phyloP scores from a whole-genome alignment of 2,797 vertebrate species.

The Decapterus maruadsi region DNA sequence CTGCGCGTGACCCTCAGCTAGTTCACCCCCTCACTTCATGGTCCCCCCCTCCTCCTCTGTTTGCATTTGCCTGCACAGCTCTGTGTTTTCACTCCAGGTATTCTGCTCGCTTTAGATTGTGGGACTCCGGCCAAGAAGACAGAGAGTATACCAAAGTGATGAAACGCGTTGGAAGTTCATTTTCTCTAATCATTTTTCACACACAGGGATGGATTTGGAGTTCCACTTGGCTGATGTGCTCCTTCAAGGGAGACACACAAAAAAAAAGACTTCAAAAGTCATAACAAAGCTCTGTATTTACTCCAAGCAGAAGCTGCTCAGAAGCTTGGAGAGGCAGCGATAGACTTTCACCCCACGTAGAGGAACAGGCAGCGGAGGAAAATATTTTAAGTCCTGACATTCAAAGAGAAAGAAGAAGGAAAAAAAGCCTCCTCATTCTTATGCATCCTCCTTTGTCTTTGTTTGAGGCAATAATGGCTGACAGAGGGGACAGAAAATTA shows the following conservation, averaged over 20 bases:
- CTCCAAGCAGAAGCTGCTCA: slow-evolving; percentile 37
- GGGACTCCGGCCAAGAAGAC: slow-evolving; percentile 22
- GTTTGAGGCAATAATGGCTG: slow-evolving; percentile 65
- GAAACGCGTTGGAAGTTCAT: slow-evolving; percentile 60
- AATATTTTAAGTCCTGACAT: slow-evolving; percentile 51
- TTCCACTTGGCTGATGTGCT: slow-evolving; percentile 55
- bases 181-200: slow-evolving; percentile 67
- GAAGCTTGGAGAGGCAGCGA: slow-evolving; percentile 29
- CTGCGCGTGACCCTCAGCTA: slow-evolving; percentile 11
- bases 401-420: slow-evolving; percentile 20
- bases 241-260: slow-evolving; percentile 52
- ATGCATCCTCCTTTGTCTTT: slow-evolving; percentile 62
- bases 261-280: slow-evolving; percentile 53
- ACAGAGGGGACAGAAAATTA: slow-evolving; percentile 64
- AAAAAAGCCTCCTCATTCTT: slow-evolving; percentile 22
- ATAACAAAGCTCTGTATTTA: slow-evolving; percentile 51
- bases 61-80: slow-evolving; percentile 16
- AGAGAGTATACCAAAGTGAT: slow-evolving; percentile 55
- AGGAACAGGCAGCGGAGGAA: slow-evolving; percentile 36
- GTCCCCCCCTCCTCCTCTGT: background rate
- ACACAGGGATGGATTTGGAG: slow-evolving; percentile 50
- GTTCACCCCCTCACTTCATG: slow-evolving; percentile 15
- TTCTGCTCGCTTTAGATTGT: slow-evolving; percentile 18
- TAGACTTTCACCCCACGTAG: slow-evolving; percentile 48
- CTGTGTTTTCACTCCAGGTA: slow-evolving; percentile 35